These are phyloP conservation scores for Limnodromus scolopaceus DNA, from an alignment of 2,797 vertebrate genomes.

Conservation along the genomic window DNA sequence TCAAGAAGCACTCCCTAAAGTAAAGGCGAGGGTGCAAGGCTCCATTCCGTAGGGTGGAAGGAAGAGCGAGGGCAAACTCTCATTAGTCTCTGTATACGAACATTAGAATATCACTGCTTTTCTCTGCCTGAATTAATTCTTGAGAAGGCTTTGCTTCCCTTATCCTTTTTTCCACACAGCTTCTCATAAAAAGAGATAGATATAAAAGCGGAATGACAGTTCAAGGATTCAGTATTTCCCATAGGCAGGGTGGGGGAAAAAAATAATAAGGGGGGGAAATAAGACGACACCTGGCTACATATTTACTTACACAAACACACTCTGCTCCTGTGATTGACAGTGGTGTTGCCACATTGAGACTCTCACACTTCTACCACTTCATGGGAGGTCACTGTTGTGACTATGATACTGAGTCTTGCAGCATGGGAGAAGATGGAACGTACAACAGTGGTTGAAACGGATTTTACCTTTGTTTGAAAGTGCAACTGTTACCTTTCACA, in stretches of 20 bases:
- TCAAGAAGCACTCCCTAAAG: neutral
- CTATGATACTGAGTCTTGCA: constrained; percentile 20
- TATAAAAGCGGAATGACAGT: constrained; percentile 14
- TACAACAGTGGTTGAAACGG: constrained; percentile 40
- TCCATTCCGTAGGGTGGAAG: neutral
- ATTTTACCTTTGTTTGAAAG: neutral
- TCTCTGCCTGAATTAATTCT: neutral
- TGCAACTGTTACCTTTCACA: neutral
- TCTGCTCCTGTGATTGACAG: constrained; percentile 67
- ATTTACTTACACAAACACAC: constrained; percentile 25
- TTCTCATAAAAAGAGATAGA: neutral
- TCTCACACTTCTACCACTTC: neutral
- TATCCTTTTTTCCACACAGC: neutral
- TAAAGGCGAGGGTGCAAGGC: neutral
- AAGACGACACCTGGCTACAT: neutral
- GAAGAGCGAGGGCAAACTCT: neutral
- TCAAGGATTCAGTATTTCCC: neutral
- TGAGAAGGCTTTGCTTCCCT: neutral
- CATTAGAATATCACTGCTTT: neutral
- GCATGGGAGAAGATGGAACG: constrained; percentile 66
- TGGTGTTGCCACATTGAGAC: constrained; percentile 23
- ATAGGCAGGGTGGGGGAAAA: neutral
- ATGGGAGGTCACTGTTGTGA: neutral
- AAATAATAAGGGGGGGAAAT: neutral
- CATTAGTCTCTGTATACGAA: neutral